phyloP scores from a whole-genome alignment of 2,888 invertebrate genomes.

The Oscheius sp. region DNA sequence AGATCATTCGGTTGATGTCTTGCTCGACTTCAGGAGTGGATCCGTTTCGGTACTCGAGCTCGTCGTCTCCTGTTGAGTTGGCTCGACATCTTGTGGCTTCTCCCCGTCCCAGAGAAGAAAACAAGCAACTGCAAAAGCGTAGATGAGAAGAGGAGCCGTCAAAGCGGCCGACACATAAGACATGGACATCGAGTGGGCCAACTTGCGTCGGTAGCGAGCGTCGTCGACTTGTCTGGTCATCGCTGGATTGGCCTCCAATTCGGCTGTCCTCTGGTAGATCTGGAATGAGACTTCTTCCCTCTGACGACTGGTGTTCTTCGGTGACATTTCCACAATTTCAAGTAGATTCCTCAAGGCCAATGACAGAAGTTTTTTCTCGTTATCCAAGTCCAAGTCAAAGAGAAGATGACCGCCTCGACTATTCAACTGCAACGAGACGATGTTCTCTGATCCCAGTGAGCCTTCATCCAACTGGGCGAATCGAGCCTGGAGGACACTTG shows the following conservation, averaged over 20 bases:
- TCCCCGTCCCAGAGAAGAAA: not conserved
- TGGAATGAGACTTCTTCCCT: not conserved
- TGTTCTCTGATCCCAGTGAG: not conserved
- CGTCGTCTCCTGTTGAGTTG: not conserved
- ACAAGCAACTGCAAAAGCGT: not conserved
- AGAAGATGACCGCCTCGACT: slow-evolving; percentile 21
- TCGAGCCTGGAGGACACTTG: slow-evolving; percentile 15
- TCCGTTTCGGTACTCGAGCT: not conserved
- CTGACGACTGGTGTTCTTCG: not conserved
- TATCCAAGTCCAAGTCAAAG: slow-evolving; percentile 18
- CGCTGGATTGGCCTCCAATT: slow-evolving; percentile 13
- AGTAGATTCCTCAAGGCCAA: slow-evolving; percentile 11
- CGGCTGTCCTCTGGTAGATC: slow-evolving; percentile 12
- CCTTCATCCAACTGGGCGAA: not conserved
- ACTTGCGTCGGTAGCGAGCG: not conserved
- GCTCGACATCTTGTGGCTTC: not conserved
- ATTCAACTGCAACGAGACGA: slow-evolving; percentile 20
- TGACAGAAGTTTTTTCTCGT: not conserved
- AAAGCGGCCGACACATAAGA: not conserved
- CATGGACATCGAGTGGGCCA: not conserved
- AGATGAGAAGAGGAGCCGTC: slow-evolving; percentile 5
- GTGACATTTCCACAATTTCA: slow-evolving; percentile 2
- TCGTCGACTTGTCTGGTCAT: slow-evolving; percentile 8
- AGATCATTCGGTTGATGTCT: not conserved
- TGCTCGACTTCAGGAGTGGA: not conserved